A percentile compares a stretch with the other conserved stretches of the same genome.
These are phyloP conservation scores for Takifugu rubripes DNA, from an alignment of 2,797 vertebrate species.

Conservation along the genomic window DNA sequence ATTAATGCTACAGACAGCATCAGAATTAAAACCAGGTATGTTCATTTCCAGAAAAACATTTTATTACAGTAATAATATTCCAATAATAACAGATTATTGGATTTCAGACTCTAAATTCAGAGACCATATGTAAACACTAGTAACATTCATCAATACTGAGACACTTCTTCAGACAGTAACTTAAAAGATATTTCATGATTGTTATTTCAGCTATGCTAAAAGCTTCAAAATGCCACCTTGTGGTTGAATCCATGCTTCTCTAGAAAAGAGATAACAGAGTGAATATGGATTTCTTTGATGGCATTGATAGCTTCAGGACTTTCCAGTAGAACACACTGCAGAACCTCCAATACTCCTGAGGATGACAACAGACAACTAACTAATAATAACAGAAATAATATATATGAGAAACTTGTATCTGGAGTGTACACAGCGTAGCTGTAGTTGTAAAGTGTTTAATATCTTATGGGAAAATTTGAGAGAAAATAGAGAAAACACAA, in stretches of 20 bases:
- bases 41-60: no score
- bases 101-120: background rate
- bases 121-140: background rate
- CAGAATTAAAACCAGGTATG: no score
- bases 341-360: conserved; percentile 89
- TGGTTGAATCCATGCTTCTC: conserved; percentile 91
- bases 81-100: background rate
- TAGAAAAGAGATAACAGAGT: conserved; percentile 89
- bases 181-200: no score
- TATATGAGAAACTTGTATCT: background rate
- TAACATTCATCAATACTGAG: no score
- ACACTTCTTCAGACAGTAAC: no score
- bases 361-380: conserved; percentile 2
- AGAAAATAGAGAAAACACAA: background rate
- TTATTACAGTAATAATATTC: no score
- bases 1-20: background rate
- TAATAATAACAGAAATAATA: no score
- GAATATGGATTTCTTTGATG: conserved; percentile 92
- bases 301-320: conserved; percentile 92
- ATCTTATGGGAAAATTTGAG: background rate
- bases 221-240: conserved; percentile 75
- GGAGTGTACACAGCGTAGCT: no score
- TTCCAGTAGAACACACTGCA: conserved; percentile 90
- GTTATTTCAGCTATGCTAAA: background rate
- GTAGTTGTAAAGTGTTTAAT: background rate